Base-by-base conservation (phyloP, 2,888 invertebrate genomes). In the Sarcophaga carnaria region DNA sequence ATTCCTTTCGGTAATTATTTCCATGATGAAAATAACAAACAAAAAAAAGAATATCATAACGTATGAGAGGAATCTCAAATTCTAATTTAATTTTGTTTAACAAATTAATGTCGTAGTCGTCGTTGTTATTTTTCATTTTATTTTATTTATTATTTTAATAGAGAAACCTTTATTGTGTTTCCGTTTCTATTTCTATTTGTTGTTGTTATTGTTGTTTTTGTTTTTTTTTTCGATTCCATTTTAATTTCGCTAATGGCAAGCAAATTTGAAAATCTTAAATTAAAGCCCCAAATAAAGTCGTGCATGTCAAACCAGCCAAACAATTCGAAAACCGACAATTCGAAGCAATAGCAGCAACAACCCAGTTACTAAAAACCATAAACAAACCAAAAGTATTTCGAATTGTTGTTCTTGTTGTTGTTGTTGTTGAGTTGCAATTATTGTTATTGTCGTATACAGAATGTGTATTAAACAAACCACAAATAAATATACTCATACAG, bases 241-340 rank as follows among this genome's bases (percentile, higher is more conserved):
- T 69, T 86, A 80, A 80, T 86, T 75, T 78, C 54, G 67, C 81
- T 77, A 77, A 81, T 82, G 72, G 81, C 74, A 82, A 37, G 37
- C 37, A 37, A 37, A 79, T 75, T 80, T 80, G 22, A 76, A 76
- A 75, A 80, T 76, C 83, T 75, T 83, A 79, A 80, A 80, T 80
- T 79, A 77, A 78, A 37, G 80, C 37, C 37, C 69, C 83, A 80
- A 82, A 79, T 76, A 70, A 82, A 79, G 71, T 82, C 87, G 71
- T 76, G 75, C 62, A 79, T 82, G 75, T 75, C 72, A 77, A 83
- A 71, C 64, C 82, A 82, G 54, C 81, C 80, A 54, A 37, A 49
- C 74, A 71, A 74, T 37, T 37, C 37, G 37, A 37, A 37, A 37
- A 37, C 37, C 37, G 37, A 37, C 37, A 37, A 37, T 37, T 37